Evolutionary conservation across 30 jellyfish, hydroid and myxozoan genomes (phyloP).

Genomic region (Aurelia aurita complex sp. Pacific): DNA sequence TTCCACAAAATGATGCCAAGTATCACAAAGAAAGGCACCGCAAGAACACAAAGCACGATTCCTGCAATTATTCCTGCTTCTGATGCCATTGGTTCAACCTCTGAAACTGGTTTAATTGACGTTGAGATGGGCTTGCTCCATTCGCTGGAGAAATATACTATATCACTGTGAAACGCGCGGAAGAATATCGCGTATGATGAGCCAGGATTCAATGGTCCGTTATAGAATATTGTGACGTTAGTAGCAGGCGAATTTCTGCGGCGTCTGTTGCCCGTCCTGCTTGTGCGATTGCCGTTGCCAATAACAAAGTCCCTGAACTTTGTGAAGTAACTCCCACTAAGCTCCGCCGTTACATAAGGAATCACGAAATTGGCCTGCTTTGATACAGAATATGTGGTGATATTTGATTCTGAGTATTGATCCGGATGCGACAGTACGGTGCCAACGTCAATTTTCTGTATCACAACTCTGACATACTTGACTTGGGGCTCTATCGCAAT

Average conservation of each 20-base stretch:
- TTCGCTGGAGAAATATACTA: conserved; percentile 41
- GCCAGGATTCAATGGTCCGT: conserved; percentile 66
- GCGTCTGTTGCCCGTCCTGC: conserved; percentile 15
- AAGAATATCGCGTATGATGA: conserved; percentile 47
- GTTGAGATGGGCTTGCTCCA: conserved; percentile 61
- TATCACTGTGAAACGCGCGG: conserved; percentile 56
- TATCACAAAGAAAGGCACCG: conserved; percentile 32
- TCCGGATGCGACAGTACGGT: conserved; percentile 14
- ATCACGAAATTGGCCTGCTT: neutral
- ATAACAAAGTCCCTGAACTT: neutral
- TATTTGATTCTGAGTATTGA: conserved; percentile 25
- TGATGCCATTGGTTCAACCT: neutral
- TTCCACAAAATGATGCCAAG: conserved; percentile 35
- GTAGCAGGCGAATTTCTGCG: neutral
- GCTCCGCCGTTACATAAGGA: conserved; percentile 72
- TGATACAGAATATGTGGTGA: conserved; percentile 24
- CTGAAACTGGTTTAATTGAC: neutral
- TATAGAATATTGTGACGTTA: conserved; percentile 16
- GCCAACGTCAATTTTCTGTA: conserved; percentile 23
- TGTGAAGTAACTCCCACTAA: conserved; percentile 3
- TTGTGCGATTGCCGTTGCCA: conserved; percentile 52
- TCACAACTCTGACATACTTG: conserved; percentile 33
- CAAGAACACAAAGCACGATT: conserved; percentile 13
- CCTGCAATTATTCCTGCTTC: conserved; percentile 31
- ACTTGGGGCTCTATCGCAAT: conserved; percentile 1